phyloP scores from a whole-genome alignment of 2,888 invertebrate genomes.

The Pterostichus niger region DNA sequence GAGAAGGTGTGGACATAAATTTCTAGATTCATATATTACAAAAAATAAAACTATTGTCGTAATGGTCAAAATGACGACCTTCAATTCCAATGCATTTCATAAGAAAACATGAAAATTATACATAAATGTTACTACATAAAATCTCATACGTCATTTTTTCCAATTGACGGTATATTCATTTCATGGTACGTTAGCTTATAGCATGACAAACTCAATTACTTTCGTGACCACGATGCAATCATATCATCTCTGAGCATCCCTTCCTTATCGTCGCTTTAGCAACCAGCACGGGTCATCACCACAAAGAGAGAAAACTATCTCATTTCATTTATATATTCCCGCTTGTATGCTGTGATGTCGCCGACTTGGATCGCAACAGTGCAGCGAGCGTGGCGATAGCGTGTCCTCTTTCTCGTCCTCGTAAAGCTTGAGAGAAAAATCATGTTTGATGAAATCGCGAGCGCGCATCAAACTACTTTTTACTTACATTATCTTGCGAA shows the following conservation, averaged over 20 bases:
- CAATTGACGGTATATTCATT: slow-evolving; percentile 12
- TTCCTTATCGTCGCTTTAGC: background rate
- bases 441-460: slow-evolving; percentile 5
- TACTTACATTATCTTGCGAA: too few relatives aligned
- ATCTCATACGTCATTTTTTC: background rate
- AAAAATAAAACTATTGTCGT: too few relatives aligned
- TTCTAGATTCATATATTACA: too few relatives aligned
- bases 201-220: slow-evolving; percentile 56
- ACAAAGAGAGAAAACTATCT: slow-evolving; percentile 46
- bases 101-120: too few relatives aligned
- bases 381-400: background rate
- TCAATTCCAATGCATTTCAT: too few relatives aligned
- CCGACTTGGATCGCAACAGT: background rate
- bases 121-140: too few relatives aligned
- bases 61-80: too few relatives aligned
- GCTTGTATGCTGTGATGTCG: background rate
- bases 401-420: too few relatives aligned
- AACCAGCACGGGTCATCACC: slow-evolving; percentile 11
- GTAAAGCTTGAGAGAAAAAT: background rate
- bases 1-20: too few relatives aligned
- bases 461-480: too few relatives aligned
- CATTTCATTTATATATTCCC: slow-evolving; percentile 54
- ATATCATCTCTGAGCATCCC: slow-evolving; percentile 22
- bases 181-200: slow-evolving; percentile 21
- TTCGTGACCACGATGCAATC: slow-evolving; percentile 46